Conservation (phyloP, 1,140 invertebrate species). For the Chironomus striatipennis region DNA sequence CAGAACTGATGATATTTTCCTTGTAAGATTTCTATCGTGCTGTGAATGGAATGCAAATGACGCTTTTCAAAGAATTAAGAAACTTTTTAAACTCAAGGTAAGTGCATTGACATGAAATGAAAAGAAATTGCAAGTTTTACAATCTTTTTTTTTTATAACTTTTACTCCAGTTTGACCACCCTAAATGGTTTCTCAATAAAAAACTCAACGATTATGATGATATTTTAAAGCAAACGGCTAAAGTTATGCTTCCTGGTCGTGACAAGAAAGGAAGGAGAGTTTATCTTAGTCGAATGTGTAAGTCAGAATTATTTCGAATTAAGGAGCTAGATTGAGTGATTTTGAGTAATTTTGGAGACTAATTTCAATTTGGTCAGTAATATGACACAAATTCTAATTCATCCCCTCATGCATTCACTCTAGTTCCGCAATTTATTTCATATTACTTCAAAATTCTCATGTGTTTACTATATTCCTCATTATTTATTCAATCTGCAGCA, state of each 20-base stretch:
- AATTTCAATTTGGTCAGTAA: too few species aligned
- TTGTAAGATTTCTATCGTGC: conserved; percentile 33
- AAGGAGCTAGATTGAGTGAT: background rate
- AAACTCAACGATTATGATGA: conserved; percentile 29
- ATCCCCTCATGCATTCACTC: too few species aligned
- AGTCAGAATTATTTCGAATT: conserved; percentile 25
- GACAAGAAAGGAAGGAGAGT: conserved; percentile 36
- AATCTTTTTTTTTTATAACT: background rate
- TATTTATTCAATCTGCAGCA: background rate
- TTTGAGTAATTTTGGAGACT: too few species aligned
- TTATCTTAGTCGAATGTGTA: conserved; percentile 36
- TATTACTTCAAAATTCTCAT: too few species aligned
- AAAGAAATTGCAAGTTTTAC: background rate
- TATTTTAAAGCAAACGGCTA: conserved; percentile 32
- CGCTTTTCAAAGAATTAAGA: conserved; percentile 34
- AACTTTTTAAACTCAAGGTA: conserved; percentile 17
- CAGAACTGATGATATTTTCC: conserved; percentile 32
- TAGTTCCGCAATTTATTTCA: too few species aligned
- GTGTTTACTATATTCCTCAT: background rate
- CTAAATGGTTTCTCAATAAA: conserved; percentile 35
- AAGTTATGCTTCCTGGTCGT: conserved; percentile 31
- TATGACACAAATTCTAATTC: too few species aligned
- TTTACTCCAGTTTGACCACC: conserved; percentile 29
- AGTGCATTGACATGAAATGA: background rate
- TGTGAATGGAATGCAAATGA: conserved; percentile 32